phyloP scores from a whole-genome alignment of 2,797 vertebrate species.

The Acipenser transmontanus region DNA sequence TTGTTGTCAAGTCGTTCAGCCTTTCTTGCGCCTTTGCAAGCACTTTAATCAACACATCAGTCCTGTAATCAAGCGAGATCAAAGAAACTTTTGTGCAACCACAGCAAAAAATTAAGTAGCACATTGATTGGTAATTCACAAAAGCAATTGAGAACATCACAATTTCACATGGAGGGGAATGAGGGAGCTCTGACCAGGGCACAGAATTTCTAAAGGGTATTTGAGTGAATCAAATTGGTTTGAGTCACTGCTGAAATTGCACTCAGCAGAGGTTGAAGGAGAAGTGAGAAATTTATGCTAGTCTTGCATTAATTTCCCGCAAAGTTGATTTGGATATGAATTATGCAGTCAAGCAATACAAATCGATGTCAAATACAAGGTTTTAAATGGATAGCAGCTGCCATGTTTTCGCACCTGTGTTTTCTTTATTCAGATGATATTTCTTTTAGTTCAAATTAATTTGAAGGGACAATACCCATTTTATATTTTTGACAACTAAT shows the following conservation, averaged over 20 bases:
- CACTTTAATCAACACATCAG: background rate
- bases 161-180: background rate
- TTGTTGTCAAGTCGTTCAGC: slow-evolving; percentile 3
- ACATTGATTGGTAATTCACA: slow-evolving; percentile 6
- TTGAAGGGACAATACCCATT: too few species aligned
- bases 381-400: too few species aligned
- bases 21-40: background rate
- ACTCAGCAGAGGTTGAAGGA: background rate
- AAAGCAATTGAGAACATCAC: slow-evolving; percentile 1
- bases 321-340: too few species aligned
- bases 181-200: background rate
- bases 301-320: too few species aligned
- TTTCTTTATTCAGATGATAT: too few species aligned
- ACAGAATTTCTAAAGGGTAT: slow-evolving; percentile 1
- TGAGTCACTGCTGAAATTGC: slow-evolving; percentile 1
- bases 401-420: too few species aligned
- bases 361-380: too few species aligned
- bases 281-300: background rate
- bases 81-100: background rate
- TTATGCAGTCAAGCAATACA: too few species aligned
- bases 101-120: background rate
- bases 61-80: slow-evolving; percentile 2
- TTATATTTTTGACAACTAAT: too few species aligned
- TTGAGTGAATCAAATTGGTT: slow-evolving; percentile 6
- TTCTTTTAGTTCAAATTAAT: too few species aligned